Base-by-base conservation (phyloP, 2,113 vertebrate genomes). In the Syngnathoides biaculeatus region DNA sequence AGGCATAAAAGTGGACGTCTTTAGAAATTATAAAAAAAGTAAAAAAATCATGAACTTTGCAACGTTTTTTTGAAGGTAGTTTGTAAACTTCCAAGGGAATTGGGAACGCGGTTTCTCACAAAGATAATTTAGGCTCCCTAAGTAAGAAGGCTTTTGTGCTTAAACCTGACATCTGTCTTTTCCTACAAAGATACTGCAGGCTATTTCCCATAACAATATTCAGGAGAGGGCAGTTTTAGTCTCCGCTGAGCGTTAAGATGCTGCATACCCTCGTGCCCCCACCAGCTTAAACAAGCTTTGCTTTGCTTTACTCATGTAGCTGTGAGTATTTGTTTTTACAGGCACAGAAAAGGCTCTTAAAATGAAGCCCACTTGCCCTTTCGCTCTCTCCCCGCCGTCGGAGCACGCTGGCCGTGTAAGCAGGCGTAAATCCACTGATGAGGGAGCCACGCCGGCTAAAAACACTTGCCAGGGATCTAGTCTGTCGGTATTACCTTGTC, bases 331-430 rank as follows among this genome's bases (percentile, higher is more conserved):
- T 62, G 40, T 61, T 43, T 62, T 43, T 43, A 43, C 39, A 15
- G 22, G 38, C 38, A 22, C 10, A 22, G 35, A 40, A 61, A 40
- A 40, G 38, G 22, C 22, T 62, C 40, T 62, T 62, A 43, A 45
- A 60, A 10, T 62, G 40, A 62, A 62, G n/a, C 39, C 38, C 59
- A 40, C 59, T 62, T 62, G 60, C 39, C 39, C 59, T 61, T 62
- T 17, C 4, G 13, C 22, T n/a, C 35, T 39, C 58, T 60, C 11
- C 35, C 55, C 14, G n/a, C n/a, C 15, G 15, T 57, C 15, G 14
- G 26, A 26, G 24, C 26, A 5, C 12, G 26, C 55, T 0, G 22
- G 13, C 52, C 12, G 13, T 55, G 52, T 15, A 55, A 26, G 52
- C 24, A 27, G 27, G 24, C 53, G 24, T 26, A 56, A 56, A 15